Evolutionary conservation across 1,140 invertebrate genomes (phyloP).

Genomic region (Hycleus phaleratus): DNA sequence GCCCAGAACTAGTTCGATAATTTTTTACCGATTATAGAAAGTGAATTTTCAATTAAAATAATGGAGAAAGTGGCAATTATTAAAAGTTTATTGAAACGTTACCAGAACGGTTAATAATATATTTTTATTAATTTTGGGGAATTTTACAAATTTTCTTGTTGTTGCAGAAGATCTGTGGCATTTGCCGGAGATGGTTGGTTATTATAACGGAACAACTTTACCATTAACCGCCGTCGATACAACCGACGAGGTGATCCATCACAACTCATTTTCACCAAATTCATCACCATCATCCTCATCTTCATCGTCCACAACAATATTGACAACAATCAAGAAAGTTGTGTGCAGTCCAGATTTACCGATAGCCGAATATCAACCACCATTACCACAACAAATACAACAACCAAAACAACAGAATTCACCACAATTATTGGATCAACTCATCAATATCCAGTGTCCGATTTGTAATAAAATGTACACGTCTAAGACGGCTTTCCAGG

Average conservation of each 20-base stretch:
- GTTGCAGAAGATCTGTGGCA: constrained; percentile 39
- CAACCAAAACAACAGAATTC: neutral
- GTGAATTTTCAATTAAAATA: neutral
- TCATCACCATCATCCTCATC: neutral
- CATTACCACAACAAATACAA: neutral
- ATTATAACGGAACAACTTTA: constrained; percentile 35
- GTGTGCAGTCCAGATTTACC: constrained; percentile 40
- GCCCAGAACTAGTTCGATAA: neutral
- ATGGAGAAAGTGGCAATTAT: no score
- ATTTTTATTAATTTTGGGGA: neutral
- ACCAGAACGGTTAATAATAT: neutral
- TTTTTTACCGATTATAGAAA: neutral
- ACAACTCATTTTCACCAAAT: no score
- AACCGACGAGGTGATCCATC: constrained; percentile 19
- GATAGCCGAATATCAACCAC: constrained; percentile 14
- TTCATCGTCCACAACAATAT: neutral
- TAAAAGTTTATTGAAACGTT: no score
- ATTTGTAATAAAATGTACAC: constrained; percentile 53
- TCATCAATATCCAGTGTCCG: constrained; percentile 42
- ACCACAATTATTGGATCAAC: neutral
- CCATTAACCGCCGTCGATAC: constrained; percentile 35
- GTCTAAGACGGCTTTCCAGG: constrained; percentile 52
- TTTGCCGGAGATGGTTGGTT: constrained; percentile 42
- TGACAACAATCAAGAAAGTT: constrained; percentile 34
- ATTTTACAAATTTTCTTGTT: constrained; percentile 12